Percentiles rank a stretch among this genome's conserved stretches.
These are phyloP conservation scores for Peromyscus aztecus DNA, from an alignment of 2,797 vertebrate species.

Conservation along the genomic window DNA sequence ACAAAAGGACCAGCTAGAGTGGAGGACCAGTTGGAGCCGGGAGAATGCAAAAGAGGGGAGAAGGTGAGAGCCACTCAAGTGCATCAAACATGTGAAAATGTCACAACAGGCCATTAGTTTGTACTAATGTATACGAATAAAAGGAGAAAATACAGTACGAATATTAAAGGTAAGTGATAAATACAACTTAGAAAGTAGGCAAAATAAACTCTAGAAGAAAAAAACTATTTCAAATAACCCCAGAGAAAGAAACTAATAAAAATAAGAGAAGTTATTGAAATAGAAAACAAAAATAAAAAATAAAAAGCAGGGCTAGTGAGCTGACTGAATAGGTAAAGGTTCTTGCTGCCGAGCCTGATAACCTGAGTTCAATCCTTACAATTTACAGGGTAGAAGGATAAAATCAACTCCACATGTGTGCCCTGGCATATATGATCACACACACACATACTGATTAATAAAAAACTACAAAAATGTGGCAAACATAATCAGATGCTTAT, in stretches of 20 bases:
- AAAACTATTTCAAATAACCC: background rate
- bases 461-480: background rate
- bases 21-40: background rate
- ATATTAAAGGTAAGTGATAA: background rate
- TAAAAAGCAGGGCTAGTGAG: background rate
- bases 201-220: background rate
- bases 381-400: background rate
- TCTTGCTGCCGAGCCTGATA: background rate
- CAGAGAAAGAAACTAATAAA: slow-evolving; percentile 13
- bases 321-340: background rate
- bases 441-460: background rate
- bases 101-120: background rate
- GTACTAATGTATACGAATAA: background rate
- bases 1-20: background rate
- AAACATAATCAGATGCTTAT: background rate
- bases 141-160: background rate
- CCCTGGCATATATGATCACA: background rate
- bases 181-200: background rate
- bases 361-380: background rate
- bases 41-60: background rate
- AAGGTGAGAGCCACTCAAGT: background rate
- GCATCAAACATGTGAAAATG: background rate
- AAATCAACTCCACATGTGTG: background rate
- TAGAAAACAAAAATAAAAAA: background rate
- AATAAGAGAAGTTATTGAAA: slow-evolving; percentile 18